Evolutionary conservation across 2,888 invertebrate species (phyloP).

Genomic region (Pseudoips prasinana): DNA sequence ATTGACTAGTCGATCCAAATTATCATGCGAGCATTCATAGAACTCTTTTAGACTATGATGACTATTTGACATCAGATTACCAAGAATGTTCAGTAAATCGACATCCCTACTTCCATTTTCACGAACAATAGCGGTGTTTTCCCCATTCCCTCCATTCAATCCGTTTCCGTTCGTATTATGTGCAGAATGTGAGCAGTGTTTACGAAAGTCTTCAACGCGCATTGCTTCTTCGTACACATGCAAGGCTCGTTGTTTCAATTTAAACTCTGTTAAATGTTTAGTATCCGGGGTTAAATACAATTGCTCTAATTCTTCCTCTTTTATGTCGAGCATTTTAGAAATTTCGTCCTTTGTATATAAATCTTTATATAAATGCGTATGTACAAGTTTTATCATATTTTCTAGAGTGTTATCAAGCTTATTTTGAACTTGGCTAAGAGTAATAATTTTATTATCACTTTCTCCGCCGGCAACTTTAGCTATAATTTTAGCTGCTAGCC

Average conservation of each 20-base stretch:
- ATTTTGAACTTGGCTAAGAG: constrained; percentile 89
- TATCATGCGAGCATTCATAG: constrained; percentile 96
- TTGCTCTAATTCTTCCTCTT: constrained; percentile 82
- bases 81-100: constrained; percentile 82
- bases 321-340: constrained; percentile 80
- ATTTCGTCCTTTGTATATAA: constrained; percentile 88
- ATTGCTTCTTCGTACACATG: constrained; percentile 96
- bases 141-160: constrained; percentile 24
- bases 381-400: constrained; percentile 87
- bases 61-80: constrained; percentile 93
- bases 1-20: constrained; percentile 91
- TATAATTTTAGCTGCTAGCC: constrained; percentile 91
- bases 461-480: constrained; percentile 46
- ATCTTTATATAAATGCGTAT: constrained; percentile 83
- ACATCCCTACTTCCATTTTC: constrained; percentile 40
- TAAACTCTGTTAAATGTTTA: constrained; percentile 86
- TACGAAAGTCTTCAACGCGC: constrained; percentile 90
- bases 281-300: constrained; percentile 75
- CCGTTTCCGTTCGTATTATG: constrained; percentile 44
- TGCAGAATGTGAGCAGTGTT: constrained; percentile 75
- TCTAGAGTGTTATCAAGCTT: constrained; percentile 82
- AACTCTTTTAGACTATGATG: constrained; percentile 91
- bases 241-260: constrained; percentile 91
- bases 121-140: constrained; percentile 34
- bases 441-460: constrained; percentile 85